Percentiles rank a stretch among this genome's conserved stretches.
phyloP scores from a whole-genome alignment of 2,888 invertebrate genomes.

The Agrilus biguttatus region DNA sequence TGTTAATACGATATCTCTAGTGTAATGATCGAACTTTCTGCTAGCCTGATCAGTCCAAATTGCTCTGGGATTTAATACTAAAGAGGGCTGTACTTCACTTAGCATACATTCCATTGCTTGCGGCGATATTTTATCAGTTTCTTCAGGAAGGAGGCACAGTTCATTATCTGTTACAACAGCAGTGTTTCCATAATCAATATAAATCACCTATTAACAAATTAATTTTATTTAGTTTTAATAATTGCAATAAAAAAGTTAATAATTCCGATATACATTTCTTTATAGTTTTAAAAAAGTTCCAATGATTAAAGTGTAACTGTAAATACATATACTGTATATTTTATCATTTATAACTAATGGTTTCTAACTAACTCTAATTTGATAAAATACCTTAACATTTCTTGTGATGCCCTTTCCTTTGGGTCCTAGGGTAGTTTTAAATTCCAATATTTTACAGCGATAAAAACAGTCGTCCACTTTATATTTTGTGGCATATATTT shows the following conservation, averaged over 20 bases:
- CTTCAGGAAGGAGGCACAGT: constrained; percentile 29
- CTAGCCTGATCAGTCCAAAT: constrained; percentile 46
- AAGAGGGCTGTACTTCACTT: constrained; percentile 53
- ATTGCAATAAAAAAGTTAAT: too few species aligned
- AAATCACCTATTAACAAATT: constrained; percentile 42
- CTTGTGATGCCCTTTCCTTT: neutral
- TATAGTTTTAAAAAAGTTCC: too few species aligned
- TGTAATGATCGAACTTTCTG: constrained; percentile 31
- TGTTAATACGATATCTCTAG: constrained; percentile 26
- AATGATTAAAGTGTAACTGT: too few species aligned
- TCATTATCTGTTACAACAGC: constrained; percentile 32
- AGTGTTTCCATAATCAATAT: constrained; percentile 65
- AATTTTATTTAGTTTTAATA: neutral
- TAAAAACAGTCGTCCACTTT: constrained; percentile 33
- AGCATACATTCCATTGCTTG: constrained; percentile 59
- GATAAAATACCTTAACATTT: neutral
- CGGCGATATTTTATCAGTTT: constrained; percentile 31
- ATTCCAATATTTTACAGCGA: constrained; percentile 40
- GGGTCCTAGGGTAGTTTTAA: constrained; percentile 13
- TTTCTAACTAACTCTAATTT: neutral
- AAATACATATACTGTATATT: too few species aligned
- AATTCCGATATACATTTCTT: too few species aligned
- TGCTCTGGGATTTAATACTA: constrained; percentile 40
- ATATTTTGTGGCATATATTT: constrained; percentile 44
- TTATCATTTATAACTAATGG: too few species aligned